Evolutionary conservation across 64 coral and sea anemone genomes (phyloP).

Genomic region (Astreopora myriophthalma): DNA sequence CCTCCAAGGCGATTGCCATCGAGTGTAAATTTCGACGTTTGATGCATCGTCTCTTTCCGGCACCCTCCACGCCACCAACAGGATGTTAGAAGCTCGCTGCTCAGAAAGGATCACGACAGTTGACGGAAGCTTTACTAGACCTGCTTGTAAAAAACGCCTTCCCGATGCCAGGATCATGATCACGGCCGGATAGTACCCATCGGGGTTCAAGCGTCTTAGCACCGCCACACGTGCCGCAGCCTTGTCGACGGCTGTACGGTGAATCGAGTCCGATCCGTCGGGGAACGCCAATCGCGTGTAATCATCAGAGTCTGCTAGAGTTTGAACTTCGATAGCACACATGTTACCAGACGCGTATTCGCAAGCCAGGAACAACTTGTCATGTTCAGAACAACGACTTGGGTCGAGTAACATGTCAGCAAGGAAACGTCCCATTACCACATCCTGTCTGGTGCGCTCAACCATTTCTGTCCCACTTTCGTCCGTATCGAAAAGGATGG

Average conservation of each 20-base stretch:
- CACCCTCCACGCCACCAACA: neutral
- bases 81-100: neutral
- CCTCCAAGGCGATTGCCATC: neutral
- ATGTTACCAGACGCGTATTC: neutral
- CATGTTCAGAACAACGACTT: neutral
- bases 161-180: neutral
- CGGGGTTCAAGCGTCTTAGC: neutral
- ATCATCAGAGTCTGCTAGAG: neutral
- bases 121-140: neutral
- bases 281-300: neutral
- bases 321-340: neutral
- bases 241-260: neutral
- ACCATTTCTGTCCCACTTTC: neutral
- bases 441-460: neutral
- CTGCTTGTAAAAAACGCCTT: neutral
- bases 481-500: neutral
- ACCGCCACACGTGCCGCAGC: neutral
- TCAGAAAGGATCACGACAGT: neutral
- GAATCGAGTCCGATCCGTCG: neutral
- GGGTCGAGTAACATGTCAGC: neutral
- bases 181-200: neutral
- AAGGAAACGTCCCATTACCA: neutral
- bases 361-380: neutral
- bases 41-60: neutral
- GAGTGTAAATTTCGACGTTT: neutral